Evolutionary conservation across 2,888 invertebrate species (phyloP).

Genomic region (Serripes groenlandicus): DNA sequence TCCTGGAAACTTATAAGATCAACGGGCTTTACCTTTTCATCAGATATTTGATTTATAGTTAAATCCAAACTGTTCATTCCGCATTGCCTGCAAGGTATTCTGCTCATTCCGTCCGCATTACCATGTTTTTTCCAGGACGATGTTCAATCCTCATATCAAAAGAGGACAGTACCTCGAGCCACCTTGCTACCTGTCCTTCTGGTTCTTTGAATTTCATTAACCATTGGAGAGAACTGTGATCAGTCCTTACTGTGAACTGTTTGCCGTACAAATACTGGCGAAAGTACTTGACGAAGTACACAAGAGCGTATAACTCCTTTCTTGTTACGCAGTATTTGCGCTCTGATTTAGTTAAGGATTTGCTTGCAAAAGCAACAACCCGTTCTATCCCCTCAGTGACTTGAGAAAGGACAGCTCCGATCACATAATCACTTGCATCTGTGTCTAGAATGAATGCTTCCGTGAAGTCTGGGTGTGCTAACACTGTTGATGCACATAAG

Average conservation of each 20-base stretch:
- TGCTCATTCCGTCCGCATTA: conserved; percentile 40
- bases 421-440: conserved; percentile 30
- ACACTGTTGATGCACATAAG: conserved; percentile 18
- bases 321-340: conserved; percentile 3
- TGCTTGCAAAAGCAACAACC: conserved; percentile 13
- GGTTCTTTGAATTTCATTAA: conserved; percentile 16
- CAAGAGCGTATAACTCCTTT: conserved; percentile 19
- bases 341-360: not conserved
- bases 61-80: not conserved
- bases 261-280: conserved; percentile 21
- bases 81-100: conserved; percentile 37
- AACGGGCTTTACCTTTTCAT: too few relatives aligned
- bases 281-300: conserved; percentile 12
- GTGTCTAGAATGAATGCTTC: conserved; percentile 25
- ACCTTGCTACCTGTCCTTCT: conserved; percentile 20
- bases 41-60: too few relatives aligned
- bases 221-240: conserved; percentile 12
- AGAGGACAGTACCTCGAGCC: conserved; percentile 17
- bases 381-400: conserved; percentile 24
- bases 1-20: too few relatives aligned
- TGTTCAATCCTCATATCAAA: conserved; percentile 18
- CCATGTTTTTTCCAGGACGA: conserved; percentile 22
- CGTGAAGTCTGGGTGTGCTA: conserved; percentile 35
- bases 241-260: conserved; percentile 23
- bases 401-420: conserved; percentile 32